A percentile compares a stretch with the other conserved stretches of the same genome.
phyloP scores from a whole-genome alignment of 1,140 invertebrate genomes.

The Aphaenogaster floridana region DNA sequence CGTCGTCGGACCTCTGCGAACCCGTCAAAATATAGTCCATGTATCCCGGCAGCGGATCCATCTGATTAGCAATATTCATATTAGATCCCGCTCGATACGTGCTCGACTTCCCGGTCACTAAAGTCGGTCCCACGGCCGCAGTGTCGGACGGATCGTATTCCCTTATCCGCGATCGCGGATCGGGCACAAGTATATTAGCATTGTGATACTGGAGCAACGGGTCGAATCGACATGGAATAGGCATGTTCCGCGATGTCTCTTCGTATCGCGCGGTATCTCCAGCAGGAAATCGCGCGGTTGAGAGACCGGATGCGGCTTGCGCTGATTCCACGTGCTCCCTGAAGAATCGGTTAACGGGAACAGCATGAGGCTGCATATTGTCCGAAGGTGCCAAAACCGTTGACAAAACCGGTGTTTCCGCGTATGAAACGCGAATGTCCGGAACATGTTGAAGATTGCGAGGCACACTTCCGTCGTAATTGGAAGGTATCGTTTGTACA shows the following conservation, averaged over 20 bases:
- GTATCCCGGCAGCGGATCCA: constrained; percentile 42
- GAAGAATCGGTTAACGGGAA: background rate
- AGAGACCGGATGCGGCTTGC: background rate
- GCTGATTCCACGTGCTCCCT: constrained; percentile 4
- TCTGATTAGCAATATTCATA: background rate
- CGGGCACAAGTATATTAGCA: background rate
- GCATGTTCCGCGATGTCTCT: background rate
- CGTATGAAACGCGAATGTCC: background rate
- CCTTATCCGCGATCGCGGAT: background rate
- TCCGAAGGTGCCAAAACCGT: background rate
- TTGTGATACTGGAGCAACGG: background rate
- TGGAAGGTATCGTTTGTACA: background rate
- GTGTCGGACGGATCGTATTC: background rate
- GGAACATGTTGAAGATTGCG: background rate
- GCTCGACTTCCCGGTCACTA: background rate
- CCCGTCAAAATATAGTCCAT: constrained; percentile 39
- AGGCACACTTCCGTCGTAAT: background rate
- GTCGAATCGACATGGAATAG: constrained; percentile 3
- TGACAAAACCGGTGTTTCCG: background rate
- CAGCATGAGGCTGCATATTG: background rate
- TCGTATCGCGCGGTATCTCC: background rate
- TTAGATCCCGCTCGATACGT: background rate
- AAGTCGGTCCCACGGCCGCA: background rate
- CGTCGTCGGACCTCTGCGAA: background rate
- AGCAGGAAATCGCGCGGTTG: background rate